phyloP scores from a whole-genome alignment of 2,797 vertebrate species.

The Poeciliopsis presidionis region DNA sequence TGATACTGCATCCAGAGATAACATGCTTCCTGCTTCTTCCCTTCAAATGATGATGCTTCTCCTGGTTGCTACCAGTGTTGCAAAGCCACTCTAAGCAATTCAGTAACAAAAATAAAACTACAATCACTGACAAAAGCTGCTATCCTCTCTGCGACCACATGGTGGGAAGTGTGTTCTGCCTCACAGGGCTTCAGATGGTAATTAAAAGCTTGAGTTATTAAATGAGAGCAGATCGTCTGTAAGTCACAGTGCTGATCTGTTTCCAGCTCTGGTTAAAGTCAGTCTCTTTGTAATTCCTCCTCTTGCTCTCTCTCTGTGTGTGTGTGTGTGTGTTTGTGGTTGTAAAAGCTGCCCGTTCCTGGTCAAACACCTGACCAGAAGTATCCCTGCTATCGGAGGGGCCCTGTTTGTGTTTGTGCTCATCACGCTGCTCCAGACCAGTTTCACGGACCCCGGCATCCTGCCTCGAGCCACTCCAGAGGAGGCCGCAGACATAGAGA shows the following conservation, averaged over 20 bases:
- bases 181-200: constrained; percentile 32
- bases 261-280: constrained; percentile 6
- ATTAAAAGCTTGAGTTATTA: constrained; percentile 56
- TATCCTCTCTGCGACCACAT: neutral
- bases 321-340: neutral
- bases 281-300: neutral
- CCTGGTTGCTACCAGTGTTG: neutral
- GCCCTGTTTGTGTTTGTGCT: constrained; percentile 93
- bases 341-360: constrained; percentile 90
- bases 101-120: neutral
- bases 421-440: constrained; percentile 91
- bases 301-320: neutral
- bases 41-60: neutral
- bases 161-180: constrained; percentile 17
- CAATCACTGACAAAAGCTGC: neutral
- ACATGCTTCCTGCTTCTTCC: neutral
- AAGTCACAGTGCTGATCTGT: neutral
- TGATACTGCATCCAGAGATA: neutral
- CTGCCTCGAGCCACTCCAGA: constrained; percentile 92
- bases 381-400: constrained; percentile 91
- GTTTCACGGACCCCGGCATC: constrained; percentile 95
- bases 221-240: constrained; percentile 40
- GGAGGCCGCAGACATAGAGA: constrained; percentile 93
- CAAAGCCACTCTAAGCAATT: neutral
- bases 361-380: constrained; percentile 87